These are phyloP conservation scores for Halictus quadricinctus DNA, from an alignment of 2,888 invertebrate genomes.

Conservation along the genomic window DNA sequence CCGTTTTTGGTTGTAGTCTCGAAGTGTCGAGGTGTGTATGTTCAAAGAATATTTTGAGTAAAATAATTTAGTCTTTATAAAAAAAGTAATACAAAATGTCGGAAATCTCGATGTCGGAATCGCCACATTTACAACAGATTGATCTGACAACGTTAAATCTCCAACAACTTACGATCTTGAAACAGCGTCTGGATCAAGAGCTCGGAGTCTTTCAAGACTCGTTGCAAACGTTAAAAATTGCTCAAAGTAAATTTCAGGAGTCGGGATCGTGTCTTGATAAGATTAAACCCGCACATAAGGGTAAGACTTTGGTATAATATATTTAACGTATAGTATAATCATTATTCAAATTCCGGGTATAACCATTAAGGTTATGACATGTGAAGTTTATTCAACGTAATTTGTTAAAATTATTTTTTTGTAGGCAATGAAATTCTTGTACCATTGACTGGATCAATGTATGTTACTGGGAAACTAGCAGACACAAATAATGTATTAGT, in stretches of 20 bases:
- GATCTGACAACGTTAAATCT: conserved; percentile 91
- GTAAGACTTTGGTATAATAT: conserved; percentile 75
- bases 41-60: background rate
- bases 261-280: conserved; percentile 93
- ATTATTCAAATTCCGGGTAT: background rate
- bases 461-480: conserved; percentile 94
- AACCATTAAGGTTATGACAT: background rate
- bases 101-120: conserved; percentile 85
- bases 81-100: conserved; percentile 82
- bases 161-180: conserved; percentile 91
- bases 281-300: conserved; percentile 88
- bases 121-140: conserved; percentile 86
- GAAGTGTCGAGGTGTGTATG: background rate
- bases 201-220: conserved; percentile 95
- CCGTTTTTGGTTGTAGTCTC: background rate
- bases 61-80: background rate
- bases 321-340: background rate
- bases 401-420: conserved; percentile 9
- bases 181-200: conserved; percentile 96
- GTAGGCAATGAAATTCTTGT: conserved; percentile 90
- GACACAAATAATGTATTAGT: conserved; percentile 94
- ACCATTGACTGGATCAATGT: conserved; percentile 98
- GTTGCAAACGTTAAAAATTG: conserved; percentile 93
- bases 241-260: conserved; percentile 94
- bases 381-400: background rate